These are phyloP conservation scores for Carassius auratus DNA, from an alignment of 2,113 vertebrate species.

Conservation along the genomic window DNA sequence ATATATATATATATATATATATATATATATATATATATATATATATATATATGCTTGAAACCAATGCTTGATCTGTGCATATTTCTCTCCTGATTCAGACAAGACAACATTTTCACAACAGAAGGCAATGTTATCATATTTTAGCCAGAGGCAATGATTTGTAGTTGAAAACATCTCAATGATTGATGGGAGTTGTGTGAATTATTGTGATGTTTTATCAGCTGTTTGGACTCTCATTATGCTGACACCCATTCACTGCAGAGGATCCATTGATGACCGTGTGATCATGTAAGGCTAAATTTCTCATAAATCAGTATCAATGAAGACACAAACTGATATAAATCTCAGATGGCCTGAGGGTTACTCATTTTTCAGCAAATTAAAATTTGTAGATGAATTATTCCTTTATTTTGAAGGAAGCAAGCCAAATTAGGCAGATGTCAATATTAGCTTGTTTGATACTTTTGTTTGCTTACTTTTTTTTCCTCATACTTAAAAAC, in stretches of 20 bases:
- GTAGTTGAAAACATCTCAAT: neutral
- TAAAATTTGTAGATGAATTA: too few species aligned
- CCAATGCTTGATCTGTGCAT: neutral
- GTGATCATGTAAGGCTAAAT: neutral
- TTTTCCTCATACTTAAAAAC: neutral
- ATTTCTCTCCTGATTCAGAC: neutral
- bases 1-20: too few species aligned
- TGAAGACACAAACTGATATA: too few species aligned
- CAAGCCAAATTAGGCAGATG: neutral
- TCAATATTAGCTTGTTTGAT: neutral
- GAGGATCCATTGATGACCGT: neutral
- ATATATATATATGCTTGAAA: neutral
- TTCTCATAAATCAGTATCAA: neutral
- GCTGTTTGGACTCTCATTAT: neutral
- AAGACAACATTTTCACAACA: too few species aligned
- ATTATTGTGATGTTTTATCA: neutral
- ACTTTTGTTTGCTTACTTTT: too few species aligned
- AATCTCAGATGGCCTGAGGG: too few species aligned
- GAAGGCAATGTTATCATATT: too few species aligned
- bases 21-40: too few species aligned
- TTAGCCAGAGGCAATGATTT: too few species aligned
- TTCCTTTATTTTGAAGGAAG: neutral
- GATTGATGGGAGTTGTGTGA: neutral
- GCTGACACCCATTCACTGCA: neutral
- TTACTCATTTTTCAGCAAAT: too few species aligned